phyloP scores from a whole-genome alignment of 2,113 vertebrate species.

The Phodopus roborovskii region DNA sequence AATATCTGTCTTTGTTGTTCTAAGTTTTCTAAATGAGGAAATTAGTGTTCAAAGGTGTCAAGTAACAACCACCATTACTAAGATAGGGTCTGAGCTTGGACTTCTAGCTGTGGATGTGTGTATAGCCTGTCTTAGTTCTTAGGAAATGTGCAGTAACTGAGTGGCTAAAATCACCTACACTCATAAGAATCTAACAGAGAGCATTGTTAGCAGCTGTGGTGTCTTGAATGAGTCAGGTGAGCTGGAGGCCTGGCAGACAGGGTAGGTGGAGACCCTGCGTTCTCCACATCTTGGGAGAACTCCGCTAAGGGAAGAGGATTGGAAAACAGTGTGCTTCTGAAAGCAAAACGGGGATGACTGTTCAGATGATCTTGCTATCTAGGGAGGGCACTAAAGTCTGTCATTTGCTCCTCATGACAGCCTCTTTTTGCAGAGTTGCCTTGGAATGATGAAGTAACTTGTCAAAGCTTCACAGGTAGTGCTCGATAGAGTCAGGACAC shows the following conservation, averaged over 20 bases:
- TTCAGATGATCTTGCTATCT: background rate
- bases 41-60: background rate
- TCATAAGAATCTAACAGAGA: background rate
- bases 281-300: background rate
- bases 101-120: background rate
- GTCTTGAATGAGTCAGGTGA: background rate
- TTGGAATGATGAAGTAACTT: conserved; percentile 3
- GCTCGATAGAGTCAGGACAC: background rate
- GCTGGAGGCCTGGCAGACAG: background rate
- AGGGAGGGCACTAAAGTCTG: background rate
- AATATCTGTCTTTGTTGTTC: background rate
- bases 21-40: background rate
- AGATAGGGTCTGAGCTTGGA: background rate
- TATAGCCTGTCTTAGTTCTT: background rate
- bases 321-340: background rate
- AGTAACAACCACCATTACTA: background rate
- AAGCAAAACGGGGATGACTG: background rate
- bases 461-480: background rate
- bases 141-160: background rate
- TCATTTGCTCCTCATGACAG: background rate
- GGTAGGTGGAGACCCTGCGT: background rate
- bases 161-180: background rate
- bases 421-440: background rate
- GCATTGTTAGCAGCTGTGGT: background rate
- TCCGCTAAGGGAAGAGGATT: background rate